Base-by-base conservation (phyloP, 2,113 vertebrate genomes). In the Lepus europaeus region DNA sequence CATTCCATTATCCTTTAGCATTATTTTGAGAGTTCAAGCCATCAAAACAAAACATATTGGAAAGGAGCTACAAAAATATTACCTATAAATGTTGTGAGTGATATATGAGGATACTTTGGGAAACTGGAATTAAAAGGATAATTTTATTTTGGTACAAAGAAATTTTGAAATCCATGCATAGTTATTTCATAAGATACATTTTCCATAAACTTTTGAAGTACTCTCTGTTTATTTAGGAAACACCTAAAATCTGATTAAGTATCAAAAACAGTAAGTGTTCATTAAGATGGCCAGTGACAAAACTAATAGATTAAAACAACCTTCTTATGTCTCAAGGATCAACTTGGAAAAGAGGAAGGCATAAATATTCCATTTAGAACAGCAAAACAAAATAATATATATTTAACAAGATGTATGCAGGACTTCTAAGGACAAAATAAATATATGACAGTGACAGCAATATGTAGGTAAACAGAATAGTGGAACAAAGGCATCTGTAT, bases 1-100 rank as follows among this genome's bases (percentile, higher is more conserved):
- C 49, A 59, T 31, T 78, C 51, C 25, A 64, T 69, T 53, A 61
- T 53, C 63, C 78, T 8, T 74, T 39, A 45, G 45, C 11, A 13
- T 69, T 53, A 83, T 63, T 84, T 78, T 93, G 25, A 36, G 89
- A 93, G 70, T 68, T 68, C 49, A 86, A 39, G 69, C n/a, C 64
- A 91, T 29, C 16, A n/a, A 33, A 59, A 8, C n/a, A 61, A 89
- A 78, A 91, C 45, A 87, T 11, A 39, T 5, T 27, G 27, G n/a
- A 61, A 95, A 73, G 33, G 16, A 49, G 20, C 6, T 89, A 63
- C 51, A 88, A 91, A 79, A 81, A 29, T 19, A 61, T 59, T 70
- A 77, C 39, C 63, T 86, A 45, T 49, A 16, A 56, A 49, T 69
- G 59, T 9, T 45, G 23, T 27, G 10, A 70, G 64, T 8, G 25